These are phyloP conservation scores for Galemys pyrenaicus DNA, from an alignment of 2,113 vertebrate species.

Conservation along the genomic window DNA sequence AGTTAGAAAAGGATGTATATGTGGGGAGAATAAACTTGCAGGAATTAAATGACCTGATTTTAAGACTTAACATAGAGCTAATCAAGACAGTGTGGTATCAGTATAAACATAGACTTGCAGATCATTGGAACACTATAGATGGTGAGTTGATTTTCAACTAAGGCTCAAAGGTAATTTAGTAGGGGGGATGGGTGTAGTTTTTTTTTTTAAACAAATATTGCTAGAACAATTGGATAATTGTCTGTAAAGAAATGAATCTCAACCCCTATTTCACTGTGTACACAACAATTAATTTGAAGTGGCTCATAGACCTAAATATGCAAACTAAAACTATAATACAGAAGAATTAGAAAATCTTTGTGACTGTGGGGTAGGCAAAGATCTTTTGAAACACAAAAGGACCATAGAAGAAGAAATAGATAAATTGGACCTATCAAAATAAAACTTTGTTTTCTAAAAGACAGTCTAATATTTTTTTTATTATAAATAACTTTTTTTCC, in stretches of 20 bases:
- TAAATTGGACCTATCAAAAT: not conserved
- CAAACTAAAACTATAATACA: not conserved
- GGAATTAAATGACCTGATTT: constrained; percentile 4
- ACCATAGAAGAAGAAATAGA: not conserved
- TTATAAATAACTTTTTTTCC: no score
- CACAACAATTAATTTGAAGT: not conserved
- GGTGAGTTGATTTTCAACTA: not conserved
- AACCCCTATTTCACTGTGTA: not conserved
- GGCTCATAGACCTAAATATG: not conserved
- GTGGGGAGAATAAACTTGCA: not conserved
- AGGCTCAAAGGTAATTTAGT: not conserved
- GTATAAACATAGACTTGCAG: not conserved
- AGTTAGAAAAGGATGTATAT: no score
- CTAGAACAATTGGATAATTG: constrained; percentile 2
- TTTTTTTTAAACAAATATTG: not conserved
- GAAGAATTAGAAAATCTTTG: constrained; percentile 17
- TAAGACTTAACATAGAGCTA: not conserved
- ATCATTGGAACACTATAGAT: not conserved
- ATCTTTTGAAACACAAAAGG: not conserved
- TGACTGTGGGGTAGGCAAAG: not conserved
- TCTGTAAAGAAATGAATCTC: not conserved
- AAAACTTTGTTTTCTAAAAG: not conserved
- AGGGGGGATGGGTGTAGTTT: not conserved
- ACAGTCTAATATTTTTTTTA: no score
- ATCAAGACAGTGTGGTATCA: not conserved